Evolutionary conservation across 1,140 invertebrate species (phyloP), one percentile per base, ranked within the genome.

Genomic region (Cydia fagiglandana): DNA sequence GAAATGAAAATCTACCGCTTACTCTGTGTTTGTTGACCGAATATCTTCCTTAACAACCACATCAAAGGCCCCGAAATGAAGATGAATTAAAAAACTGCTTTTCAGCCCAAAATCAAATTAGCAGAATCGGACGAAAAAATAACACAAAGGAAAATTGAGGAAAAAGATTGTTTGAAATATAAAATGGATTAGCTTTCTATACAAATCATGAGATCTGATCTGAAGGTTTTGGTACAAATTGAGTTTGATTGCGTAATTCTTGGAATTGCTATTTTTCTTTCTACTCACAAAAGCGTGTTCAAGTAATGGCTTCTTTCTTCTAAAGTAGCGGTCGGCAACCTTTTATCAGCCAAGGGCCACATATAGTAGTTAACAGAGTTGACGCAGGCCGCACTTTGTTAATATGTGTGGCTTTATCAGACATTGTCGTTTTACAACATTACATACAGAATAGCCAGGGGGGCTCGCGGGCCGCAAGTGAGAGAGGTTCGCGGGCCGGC

Each of bases 131-230:
- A 38, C 28, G 38, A 34, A 34, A 68, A 68, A 68, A 68, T 68
- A 68, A 66, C 64, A 68, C 28, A 68, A 68, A 68, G 30, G 64
- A 68, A 68, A 38, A 38, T 68, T 30, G 30, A 68, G 30, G 64
- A 34, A 68, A 68, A 68, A 68, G 15, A 38, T 68, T 68, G 64
- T 38, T 68, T 68, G 30, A 68, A 68, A 68, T 68, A 68, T 34
- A 68, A 68, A 68, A 68, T 68, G 64, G 64, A 68, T 68, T 38
- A 68, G 28, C 64, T 68, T 34, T 68, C 64, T 68, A 68, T 68
- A 34, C 64, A 68, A 68, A 68, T 34, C 30, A 68, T 34, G 34
- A 34, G 15, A 34, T 30, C 30, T 34, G 15, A 34, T 30, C 30
- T 34, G 30, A 68, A 68, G 30, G 30, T 34, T 34, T 68, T 38